These are phyloP conservation scores for Ganaspis brasiliensis DNA, from an alignment of 2,888 invertebrate species.

Conservation along the genomic window DNA sequence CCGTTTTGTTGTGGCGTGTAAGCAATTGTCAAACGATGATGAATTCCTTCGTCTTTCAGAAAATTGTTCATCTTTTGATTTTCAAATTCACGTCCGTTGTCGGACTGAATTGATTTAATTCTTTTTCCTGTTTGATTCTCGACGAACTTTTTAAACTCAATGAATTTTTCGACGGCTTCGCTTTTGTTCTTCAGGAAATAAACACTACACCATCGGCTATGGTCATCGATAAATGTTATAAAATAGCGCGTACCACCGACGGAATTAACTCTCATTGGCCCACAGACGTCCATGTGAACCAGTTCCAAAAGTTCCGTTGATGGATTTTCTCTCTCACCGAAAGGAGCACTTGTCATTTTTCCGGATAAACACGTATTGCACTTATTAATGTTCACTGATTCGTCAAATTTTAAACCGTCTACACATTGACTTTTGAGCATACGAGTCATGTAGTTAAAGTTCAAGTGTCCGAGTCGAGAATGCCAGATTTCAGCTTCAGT, in stretches of 20 bases:
- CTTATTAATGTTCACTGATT: neutral
- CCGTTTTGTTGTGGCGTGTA: constrained; percentile 70
- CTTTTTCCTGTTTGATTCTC: constrained; percentile 56
- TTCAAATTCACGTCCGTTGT: constrained; percentile 57
- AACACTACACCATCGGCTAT: constrained; percentile 59
- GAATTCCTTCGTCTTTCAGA: constrained; percentile 62
- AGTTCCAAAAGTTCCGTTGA: constrained; percentile 53
- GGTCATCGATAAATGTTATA: constrained; percentile 65
- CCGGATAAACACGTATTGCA: constrained; percentile 9
- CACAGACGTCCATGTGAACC: constrained; percentile 56
- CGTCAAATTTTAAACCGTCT: constrained; percentile 12
- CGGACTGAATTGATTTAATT: constrained; percentile 57
- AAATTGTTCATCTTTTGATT: constrained; percentile 39
- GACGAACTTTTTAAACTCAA: constrained; percentile 54
- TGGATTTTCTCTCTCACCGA: neutral
- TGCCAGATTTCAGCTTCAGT: constrained; percentile 46
- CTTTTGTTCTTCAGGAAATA: constrained; percentile 55
- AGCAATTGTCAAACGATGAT: constrained; percentile 61
- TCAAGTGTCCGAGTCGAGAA: constrained; percentile 54
- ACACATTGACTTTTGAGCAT: constrained; percentile 6
- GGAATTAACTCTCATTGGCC: constrained; percentile 57
- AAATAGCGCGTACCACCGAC: constrained; percentile 58
- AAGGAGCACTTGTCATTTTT: constrained; percentile 35
- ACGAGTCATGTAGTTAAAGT: constrained; percentile 42
- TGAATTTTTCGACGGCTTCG: constrained; percentile 55